These are phyloP conservation scores for Sceloporus tristichus DNA, from an alignment of 2,113 vertebrate genomes.

Conservation along the genomic window DNA sequence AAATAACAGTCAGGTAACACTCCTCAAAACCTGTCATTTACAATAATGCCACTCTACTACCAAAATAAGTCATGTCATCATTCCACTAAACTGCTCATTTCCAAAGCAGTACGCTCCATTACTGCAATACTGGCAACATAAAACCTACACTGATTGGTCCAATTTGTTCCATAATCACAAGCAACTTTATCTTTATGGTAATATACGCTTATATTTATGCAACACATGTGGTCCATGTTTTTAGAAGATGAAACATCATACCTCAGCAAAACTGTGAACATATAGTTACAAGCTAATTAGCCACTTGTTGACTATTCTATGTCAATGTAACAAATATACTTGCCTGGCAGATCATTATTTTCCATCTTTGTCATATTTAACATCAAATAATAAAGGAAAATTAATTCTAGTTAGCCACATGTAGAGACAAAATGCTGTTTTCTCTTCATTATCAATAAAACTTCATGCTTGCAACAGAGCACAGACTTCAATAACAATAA, in stretches of 20 bases:
- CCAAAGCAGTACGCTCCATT: neutral
- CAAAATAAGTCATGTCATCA: neutral
- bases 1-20: slow-evolving; percentile 15
- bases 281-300: slow-evolving; percentile 43
- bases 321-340: slow-evolving; percentile 6
- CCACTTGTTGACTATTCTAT: slow-evolving; percentile 28
- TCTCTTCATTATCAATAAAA: slow-evolving; percentile 48
- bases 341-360: slow-evolving; percentile 17
- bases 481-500: slow-evolving; percentile 31
- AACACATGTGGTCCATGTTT: slow-evolving; percentile 18
- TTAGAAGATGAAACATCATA: slow-evolving; percentile 19
- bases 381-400: slow-evolving; percentile 24
- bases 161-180: slow-evolving; percentile 16
- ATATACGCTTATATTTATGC: slow-evolving; percentile 24
- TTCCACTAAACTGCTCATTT: slow-evolving; percentile 33
- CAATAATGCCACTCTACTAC: slow-evolving; percentile 31
- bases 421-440: slow-evolving; percentile 45
- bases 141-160: slow-evolving; percentile 5
- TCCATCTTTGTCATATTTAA: slow-evolving; percentile 40
- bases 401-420: slow-evolving; percentile 14
- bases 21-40: slow-evolving; percentile 12
- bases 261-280: slow-evolving; percentile 12
- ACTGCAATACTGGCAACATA: slow-evolving; percentile 14
- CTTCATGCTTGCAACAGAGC: slow-evolving; percentile 17
- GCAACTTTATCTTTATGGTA: slow-evolving; percentile 21